Evolutionary conservation across 92 coral and sea anemone genomes (phyloP).

Genomic region (Porites rus): DNA sequence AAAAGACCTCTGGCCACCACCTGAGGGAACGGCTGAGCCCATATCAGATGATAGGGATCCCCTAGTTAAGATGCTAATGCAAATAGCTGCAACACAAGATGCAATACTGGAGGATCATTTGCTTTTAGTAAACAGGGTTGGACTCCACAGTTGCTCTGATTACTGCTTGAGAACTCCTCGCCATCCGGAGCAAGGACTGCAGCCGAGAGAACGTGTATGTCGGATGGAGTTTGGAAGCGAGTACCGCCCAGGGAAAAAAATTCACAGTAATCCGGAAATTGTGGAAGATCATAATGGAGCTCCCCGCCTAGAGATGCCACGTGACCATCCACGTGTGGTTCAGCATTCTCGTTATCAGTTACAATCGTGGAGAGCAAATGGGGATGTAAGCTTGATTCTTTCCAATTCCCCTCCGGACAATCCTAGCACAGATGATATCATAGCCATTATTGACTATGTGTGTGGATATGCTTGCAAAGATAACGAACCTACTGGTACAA

Average conservation of each 20-base stretch:
- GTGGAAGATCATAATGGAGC: constrained; percentile 10
- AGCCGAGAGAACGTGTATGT: constrained; percentile 44
- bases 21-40: constrained; percentile 56
- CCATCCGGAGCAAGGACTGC: constrained; percentile 48
- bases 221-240: constrained; percentile 51
- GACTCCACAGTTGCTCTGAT: constrained; percentile 44
- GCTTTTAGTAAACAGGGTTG: constrained; percentile 46
- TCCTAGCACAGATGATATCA: constrained; percentile 55
- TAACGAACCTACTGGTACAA: constrained; percentile 59
- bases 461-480: constrained; percentile 56
- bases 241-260: constrained; percentile 31
- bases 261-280: neutral
- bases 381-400: constrained; percentile 23
- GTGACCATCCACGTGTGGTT: constrained; percentile 38
- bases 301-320: constrained; percentile 39
- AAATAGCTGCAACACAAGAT: constrained; percentile 51
- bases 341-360: constrained; percentile 33
- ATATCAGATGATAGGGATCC: constrained; percentile 51
- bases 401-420: constrained; percentile 41
- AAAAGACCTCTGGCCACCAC: constrained; percentile 56
- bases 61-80: constrained; percentile 61
- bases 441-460: constrained; percentile 42
- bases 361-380: constrained; percentile 18
- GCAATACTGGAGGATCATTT: constrained; percentile 51
- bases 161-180: constrained; percentile 44